Evolutionary conservation across 2,113 vertebrate species (phyloP).

Genomic region (Notothenia coriiceps): DNA sequence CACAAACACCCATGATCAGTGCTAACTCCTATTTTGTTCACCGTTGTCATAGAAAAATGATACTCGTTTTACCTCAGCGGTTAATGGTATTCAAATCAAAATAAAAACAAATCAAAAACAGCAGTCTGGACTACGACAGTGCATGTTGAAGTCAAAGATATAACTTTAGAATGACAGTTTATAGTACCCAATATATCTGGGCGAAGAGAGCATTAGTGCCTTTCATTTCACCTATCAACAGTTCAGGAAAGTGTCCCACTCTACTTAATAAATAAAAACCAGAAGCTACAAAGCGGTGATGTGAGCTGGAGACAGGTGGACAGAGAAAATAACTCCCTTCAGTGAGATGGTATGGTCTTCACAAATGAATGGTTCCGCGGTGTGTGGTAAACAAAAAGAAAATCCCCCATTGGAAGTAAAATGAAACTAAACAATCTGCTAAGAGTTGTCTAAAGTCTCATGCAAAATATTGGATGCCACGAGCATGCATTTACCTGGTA

Average conservation of each 20-base stretch:
- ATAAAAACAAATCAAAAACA: slow-evolving; percentile 20
- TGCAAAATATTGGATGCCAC: slow-evolving; percentile 84
- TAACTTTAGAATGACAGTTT: slow-evolving; percentile 38
- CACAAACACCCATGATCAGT: slow-evolving; percentile 68
- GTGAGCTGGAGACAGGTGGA: slow-evolving; percentile 68
- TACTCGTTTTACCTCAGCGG: slow-evolving; percentile 79
- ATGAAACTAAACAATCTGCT: slow-evolving; percentile 71
- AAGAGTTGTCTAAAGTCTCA: slow-evolving; percentile 81
- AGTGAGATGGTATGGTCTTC: slow-evolving; percentile 68
- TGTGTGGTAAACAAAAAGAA: not conserved
- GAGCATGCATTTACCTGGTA: slow-evolving; percentile 84
- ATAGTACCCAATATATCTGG: slow-evolving; percentile 55
- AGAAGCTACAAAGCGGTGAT: slow-evolving; percentile 49
- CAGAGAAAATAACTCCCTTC: slow-evolving; percentile 68
- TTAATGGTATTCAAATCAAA: slow-evolving; percentile 50
- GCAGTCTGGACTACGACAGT: slow-evolving; percentile 56
- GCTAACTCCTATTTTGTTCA: slow-evolving; percentile 75
- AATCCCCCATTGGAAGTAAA: slow-evolving; percentile 46
- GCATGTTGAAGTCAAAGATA: slow-evolving; percentile 23
- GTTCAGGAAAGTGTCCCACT: slow-evolving; percentile 35
- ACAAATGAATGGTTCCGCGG: slow-evolving; percentile 52
- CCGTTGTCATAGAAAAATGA: slow-evolving; percentile 72
- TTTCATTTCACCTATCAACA: slow-evolving; percentile 48
- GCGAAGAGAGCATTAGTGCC: slow-evolving; percentile 61
- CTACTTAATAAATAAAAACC: slow-evolving; percentile 59